Conservation (phyloP, 53 echinoderm and acorn worm genomes). For the Echinometra lucunter region DNA sequence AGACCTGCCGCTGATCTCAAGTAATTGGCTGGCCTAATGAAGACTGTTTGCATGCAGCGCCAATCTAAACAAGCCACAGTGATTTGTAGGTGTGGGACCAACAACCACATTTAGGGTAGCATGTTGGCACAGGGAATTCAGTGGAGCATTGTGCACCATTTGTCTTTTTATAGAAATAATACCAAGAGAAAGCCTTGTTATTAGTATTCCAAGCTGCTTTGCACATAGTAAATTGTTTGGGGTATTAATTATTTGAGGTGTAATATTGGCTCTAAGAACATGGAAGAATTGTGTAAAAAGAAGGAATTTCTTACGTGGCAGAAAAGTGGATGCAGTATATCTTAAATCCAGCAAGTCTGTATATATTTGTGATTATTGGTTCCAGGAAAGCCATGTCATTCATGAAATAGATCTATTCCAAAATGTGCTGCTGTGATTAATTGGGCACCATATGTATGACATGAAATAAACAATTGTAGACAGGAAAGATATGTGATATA, state of each 20-base stretch:
- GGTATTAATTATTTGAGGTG: too few species aligned
- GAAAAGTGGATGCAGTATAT: too few species aligned
- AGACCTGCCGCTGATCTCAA: constrained; percentile 22
- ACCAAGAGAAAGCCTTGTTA: neutral
- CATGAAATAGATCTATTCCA: neutral
- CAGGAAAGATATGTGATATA: too few species aligned
- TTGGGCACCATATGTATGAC: neutral
- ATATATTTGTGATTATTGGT: too few species aligned
- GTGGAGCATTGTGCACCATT: neutral
- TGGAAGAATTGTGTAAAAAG: too few species aligned
- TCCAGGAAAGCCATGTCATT: neutral
- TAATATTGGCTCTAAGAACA: too few species aligned
- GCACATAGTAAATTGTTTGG: too few species aligned
- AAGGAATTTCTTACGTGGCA: too few species aligned
- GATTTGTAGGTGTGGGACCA: constrained; percentile 32
- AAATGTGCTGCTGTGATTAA: neutral
- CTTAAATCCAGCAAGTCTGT: too few species aligned
- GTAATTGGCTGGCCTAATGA: constrained; percentile 63
- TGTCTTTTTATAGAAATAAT: neutral
- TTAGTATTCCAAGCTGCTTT: too few species aligned
- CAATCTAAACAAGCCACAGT: constrained; percentile 55
- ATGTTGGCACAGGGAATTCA: neutral
- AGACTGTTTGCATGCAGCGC: constrained; percentile 51
- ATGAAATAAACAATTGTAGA: too few species aligned
- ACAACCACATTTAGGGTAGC: neutral